phyloP scores from a whole-genome alignment of 2,888 invertebrate genomes.

The Chirona hameri region DNA sequence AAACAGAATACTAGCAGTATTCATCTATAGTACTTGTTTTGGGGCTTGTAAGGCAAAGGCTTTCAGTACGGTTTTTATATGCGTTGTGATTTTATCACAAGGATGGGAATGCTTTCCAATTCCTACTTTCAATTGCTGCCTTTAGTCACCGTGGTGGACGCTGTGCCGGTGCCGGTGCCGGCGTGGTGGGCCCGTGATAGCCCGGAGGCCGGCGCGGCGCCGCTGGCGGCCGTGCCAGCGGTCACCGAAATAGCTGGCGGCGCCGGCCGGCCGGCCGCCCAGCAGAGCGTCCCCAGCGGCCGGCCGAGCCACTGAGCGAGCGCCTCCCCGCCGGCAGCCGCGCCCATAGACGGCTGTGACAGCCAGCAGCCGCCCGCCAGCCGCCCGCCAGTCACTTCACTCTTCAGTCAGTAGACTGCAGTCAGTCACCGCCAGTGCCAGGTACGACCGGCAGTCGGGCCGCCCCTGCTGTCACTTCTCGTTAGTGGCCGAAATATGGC shows the following conservation, averaged over 20 bases:
- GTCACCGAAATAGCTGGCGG: background rate
- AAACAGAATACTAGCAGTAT: no score
- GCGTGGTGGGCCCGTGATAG: background rate
- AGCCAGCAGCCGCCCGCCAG: no score
- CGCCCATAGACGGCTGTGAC: background rate
- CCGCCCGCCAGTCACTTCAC: no score
- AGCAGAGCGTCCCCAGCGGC: background rate
- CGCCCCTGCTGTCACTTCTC: background rate
- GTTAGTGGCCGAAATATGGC: background rate
- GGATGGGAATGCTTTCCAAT: no score
- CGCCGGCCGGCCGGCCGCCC: background rate
- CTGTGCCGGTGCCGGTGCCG: background rate
- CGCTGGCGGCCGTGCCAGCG: slow-evolving; percentile 1
- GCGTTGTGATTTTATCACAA: no score
- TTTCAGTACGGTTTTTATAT: no score
- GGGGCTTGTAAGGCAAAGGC: no score
- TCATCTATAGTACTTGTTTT: no score
- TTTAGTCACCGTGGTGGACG: no score
- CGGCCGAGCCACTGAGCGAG: background rate
- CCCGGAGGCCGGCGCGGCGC: background rate
- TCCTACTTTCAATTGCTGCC: no score
- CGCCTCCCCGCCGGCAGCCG: background rate
- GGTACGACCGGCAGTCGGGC: background rate
- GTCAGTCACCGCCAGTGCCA: no score
- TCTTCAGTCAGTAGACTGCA: no score